Conservation (phyloP, 2,113 vertebrate species). For the Pelobates fuscus region DNA sequence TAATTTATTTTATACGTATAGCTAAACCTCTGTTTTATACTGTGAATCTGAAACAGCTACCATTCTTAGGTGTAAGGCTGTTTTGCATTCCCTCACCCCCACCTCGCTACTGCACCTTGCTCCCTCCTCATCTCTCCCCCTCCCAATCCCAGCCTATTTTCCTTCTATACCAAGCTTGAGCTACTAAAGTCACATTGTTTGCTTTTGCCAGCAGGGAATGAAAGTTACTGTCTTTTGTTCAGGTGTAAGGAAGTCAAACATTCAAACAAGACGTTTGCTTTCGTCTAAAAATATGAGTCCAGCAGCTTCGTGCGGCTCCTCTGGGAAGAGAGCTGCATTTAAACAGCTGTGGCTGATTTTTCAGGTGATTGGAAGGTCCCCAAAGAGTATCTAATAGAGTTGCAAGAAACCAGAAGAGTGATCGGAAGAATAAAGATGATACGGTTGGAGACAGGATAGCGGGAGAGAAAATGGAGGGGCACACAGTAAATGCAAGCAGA, state of each 20-base stretch:
- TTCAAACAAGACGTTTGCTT: slow-evolving; percentile 50
- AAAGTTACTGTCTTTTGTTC: slow-evolving; percentile 50
- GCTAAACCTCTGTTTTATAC: slow-evolving; percentile 30
- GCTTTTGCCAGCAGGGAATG: slow-evolving; percentile 47
- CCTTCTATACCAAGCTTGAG: slow-evolving; percentile 18
- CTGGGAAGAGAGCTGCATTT: slow-evolving; percentile 44
- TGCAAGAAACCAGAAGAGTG: slow-evolving; percentile 24
- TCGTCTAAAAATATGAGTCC: slow-evolving; percentile 52
- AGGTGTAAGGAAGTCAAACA: slow-evolving; percentile 49
- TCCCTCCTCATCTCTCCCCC: slow-evolving; percentile 13
- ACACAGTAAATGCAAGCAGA: slow-evolving; percentile 29
- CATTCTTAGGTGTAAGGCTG: slow-evolving; percentile 3
- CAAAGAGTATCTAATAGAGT: slow-evolving; percentile 44
- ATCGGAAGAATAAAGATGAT: slow-evolving; percentile 42
- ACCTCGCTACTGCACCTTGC: slow-evolving; percentile 18
- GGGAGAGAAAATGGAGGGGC: slow-evolving; percentile 18
- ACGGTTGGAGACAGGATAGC: slow-evolving; percentile 27
- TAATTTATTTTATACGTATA: slow-evolving; percentile 10
- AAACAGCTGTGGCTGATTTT: slow-evolving; percentile 50
- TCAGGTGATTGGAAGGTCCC: slow-evolving; percentile 51
- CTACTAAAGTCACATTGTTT: slow-evolving; percentile 46
- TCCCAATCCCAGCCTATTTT: slow-evolving; percentile 22
- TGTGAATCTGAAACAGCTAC: background rate
- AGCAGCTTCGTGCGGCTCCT: slow-evolving; percentile 35
- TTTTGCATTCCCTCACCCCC: slow-evolving; percentile 20